phyloP scores from a whole-genome alignment of 2,797 vertebrate species.

The Acanthiza pusilla region DNA sequence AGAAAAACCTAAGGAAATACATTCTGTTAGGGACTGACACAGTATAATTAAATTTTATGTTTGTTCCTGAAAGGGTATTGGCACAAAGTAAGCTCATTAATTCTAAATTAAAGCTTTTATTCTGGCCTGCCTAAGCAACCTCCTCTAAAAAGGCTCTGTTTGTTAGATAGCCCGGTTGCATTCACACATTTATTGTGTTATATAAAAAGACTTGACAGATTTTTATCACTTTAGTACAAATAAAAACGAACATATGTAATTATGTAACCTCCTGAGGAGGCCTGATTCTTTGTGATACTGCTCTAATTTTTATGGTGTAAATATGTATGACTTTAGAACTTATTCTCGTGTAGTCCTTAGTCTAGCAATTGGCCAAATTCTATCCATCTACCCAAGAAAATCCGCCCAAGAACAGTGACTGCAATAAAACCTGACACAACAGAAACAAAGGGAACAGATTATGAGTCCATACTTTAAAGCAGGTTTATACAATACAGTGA shows the following conservation, averaged over 20 bases:
- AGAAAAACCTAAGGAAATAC: background rate
- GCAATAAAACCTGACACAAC: background rate
- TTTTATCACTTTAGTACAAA: conserved; percentile 7
- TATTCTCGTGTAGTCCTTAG: background rate
- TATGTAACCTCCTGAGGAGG: background rate
- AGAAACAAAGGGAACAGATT: background rate
- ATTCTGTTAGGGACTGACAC: background rate
- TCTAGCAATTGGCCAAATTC: background rate
- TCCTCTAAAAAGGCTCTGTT: background rate
- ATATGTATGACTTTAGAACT: background rate
- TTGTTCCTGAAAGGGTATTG: background rate
- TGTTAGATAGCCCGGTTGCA: background rate
- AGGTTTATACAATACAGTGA: background rate
- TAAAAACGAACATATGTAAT: background rate
- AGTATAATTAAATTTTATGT: background rate
- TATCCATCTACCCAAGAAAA: background rate
- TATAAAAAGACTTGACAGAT: background rate
- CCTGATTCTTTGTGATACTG: background rate
- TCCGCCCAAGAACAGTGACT: background rate
- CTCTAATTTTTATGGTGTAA: background rate
- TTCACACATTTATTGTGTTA: background rate
- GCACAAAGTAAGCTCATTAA: background rate
- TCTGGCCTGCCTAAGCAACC: background rate
- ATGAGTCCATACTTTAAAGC: background rate
- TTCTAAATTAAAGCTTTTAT: conserved; percentile 33